Conservation (phyloP, 2,797 vertebrate genomes). For the Silurus aristotelis region DNA sequence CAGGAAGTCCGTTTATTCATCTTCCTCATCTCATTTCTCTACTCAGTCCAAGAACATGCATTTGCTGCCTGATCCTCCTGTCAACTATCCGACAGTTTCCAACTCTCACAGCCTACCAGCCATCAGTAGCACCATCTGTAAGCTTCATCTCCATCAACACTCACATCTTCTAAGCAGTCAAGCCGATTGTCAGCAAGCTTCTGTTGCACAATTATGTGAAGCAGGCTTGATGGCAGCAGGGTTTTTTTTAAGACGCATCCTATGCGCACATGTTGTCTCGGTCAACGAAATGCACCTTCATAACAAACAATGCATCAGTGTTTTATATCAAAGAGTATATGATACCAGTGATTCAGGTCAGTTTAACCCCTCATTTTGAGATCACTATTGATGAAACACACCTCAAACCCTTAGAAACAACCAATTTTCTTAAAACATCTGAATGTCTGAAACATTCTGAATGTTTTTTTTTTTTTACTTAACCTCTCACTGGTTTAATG, state of each 20-base stretch:
- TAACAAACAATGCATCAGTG: neutral
- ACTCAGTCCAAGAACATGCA: constrained; percentile 48
- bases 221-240: neutral
- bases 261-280: neutral
- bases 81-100: constrained; percentile 50
- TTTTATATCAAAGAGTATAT: neutral
- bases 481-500: neutral
- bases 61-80: constrained; percentile 38
- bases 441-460: no score
- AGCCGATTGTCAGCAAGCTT: neutral
- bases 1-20: constrained; percentile 30
- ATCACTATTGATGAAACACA: neutral
- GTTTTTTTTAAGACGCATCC: neutral
- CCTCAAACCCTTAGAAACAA: neutral
- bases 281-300: neutral
- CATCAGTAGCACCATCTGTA: constrained; percentile 46
- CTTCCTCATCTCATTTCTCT: constrained; percentile 28
- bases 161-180: neutral
- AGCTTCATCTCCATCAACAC: constrained; percentile 10
- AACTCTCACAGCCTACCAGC: constrained; percentile 34
- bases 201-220: constrained; percentile 7
- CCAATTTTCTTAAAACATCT: neutral
- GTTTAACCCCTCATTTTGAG: neutral
- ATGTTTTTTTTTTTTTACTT: no score
- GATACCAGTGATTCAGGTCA: neutral